Base-by-base conservation (phyloP, 2,888 invertebrate genomes). In the Tipula unca region DNA sequence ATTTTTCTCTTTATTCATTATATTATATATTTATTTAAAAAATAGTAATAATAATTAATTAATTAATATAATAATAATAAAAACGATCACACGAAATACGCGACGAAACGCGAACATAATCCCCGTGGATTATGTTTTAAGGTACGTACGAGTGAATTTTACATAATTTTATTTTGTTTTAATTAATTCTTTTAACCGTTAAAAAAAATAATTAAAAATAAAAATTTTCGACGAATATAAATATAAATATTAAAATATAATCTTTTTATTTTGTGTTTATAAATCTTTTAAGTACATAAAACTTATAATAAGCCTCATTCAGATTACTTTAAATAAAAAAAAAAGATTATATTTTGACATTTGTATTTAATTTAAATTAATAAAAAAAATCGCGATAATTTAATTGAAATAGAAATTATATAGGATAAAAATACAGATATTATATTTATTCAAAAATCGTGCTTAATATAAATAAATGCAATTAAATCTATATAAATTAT, bases 61-160 rank as follows among this genome's bases (percentile, higher is more conserved):
- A 48, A 69, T 69, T 69, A 69, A 69, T 69, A 69, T 69, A 69
- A 69, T 69, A 69, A 69, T 69, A 69, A 69, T 69, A 83, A 83
- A 84, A 54, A 90, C 89, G 90, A 91, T 91, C 91, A 91, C 91
- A 90, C 91, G 91, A 90, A 90, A 89, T 86, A 88, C 87, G 88
- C 88, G 88, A 88, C 88, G 88, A 89, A 90, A 88, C 91, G 90
- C 90, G 90, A 87, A 90, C 91, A 90, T 20, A 90, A 90, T 90
- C 90, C 91, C 90, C 90, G 91, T 89, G 90, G 90, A 90, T 90
- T 90, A 90, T 90, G 90, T 90, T 90, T 90, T 85, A 86, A 90
- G 91, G 91, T 91, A 91, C 91, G 90, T 90, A 90, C 90, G 90
- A 90, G 85, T 86, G 48, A 39, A 42, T 86, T 86, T 90, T 90